These are phyloP conservation scores for Chymomyza amoena DNA, from an alignment of 2,888 invertebrate species.

Conservation along the genomic window DNA sequence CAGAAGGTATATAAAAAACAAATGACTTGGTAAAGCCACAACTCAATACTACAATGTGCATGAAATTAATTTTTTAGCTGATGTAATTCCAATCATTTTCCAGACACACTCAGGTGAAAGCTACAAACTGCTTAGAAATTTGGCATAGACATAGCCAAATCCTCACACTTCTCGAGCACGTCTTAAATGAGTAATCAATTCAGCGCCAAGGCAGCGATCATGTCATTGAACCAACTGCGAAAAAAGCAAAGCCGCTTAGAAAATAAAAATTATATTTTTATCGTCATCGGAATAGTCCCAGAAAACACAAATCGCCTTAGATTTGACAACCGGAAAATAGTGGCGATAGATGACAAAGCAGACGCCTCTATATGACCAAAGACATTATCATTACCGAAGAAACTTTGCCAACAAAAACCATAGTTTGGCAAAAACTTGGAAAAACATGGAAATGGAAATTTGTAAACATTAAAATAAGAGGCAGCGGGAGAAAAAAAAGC, in stretches of 20 bases:
- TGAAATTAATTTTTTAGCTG: constrained; percentile 42
- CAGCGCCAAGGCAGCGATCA: constrained; percentile 47
- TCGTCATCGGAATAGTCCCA: constrained; percentile 49
- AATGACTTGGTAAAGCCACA: constrained; percentile 33
- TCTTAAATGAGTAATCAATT: constrained; percentile 70
- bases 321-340: constrained; percentile 35
- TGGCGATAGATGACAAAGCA: constrained; percentile 64
- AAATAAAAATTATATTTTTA: constrained; percentile 56
- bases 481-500: constrained; percentile 29
- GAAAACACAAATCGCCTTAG: constrained; percentile 39
- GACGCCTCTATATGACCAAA: constrained; percentile 45
- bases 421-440: not conserved
- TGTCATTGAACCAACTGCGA: constrained; percentile 60
- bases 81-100: constrained; percentile 5
- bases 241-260: constrained; percentile 61
- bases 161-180: constrained; percentile 22
- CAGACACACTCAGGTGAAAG: constrained; percentile 45
- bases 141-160: constrained; percentile 57
- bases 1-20: not conserved
- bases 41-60: constrained; percentile 11
- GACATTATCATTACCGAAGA: constrained; percentile 51
- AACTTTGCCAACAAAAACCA: constrained; percentile 9
- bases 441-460: not conserved
- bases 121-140: constrained; percentile 42
- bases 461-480: not conserved